Base-by-base conservation (phyloP, 2,113 vertebrate species). In the Struthio camelus region DNA sequence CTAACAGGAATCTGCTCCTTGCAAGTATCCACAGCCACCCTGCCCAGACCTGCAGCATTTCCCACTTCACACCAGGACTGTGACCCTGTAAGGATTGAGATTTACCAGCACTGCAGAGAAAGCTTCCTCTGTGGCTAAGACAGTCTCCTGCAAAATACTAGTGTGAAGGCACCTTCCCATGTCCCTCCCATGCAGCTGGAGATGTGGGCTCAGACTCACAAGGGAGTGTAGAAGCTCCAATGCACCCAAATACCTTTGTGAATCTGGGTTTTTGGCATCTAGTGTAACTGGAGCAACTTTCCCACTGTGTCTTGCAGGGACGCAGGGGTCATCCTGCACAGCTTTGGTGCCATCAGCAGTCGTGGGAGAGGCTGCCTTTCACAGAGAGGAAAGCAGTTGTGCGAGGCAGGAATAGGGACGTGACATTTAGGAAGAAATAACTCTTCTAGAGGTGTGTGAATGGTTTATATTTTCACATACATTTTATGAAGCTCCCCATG, bases 301-400 rank as follows among this genome's bases (percentile, higher is more conserved):
- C 50, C 36, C n/a, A 34, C 27, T 32, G 22, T 22, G 56, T 54
- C 70, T 77, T 15, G 11, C 0, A 0, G 62, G 14, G 28, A 61
- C 67, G 48, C 20, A 30, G 20, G 18, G 24, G 77, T 40, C 34
- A 50, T 17, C 69, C 30, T 1, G 0, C 18, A 44, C 36, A 53
- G 25, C 32, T 79, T 36, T 5, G 3, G 59, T 78, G 65, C 72
- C 67, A 54, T 48, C 61, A 76, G 56, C 28, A 27, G 22, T 20
- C 72, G 4, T 17, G 59, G 25, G 32, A 92, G 27, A 38, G 19
- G n/a, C 80, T 51, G 30, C 38, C n/a, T 71, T 20, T 61, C 0
- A 0, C 58, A n/a, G n/a, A n/a, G n/a, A n/a, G n/a, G n/a, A 65
- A 34, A 6, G 18, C 34, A 32, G n/a, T n/a, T 28, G 25, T 50